These are phyloP conservation scores for Stichodactyla mertensii DNA, from an alignment of 64 coral and sea anemone species.

Conservation along the genomic window DNA sequence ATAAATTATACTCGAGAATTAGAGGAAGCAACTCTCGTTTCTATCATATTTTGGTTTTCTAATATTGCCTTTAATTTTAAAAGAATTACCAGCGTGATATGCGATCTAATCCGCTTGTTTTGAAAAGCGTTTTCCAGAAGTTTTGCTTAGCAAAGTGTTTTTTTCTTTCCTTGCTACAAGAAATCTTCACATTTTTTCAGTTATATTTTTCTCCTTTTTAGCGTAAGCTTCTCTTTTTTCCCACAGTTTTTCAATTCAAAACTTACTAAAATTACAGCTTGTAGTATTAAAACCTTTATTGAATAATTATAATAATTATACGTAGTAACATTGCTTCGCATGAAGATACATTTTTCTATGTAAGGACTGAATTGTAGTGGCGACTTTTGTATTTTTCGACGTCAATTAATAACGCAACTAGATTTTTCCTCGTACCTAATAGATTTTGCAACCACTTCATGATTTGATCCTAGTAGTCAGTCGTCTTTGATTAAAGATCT, in stretches of 20 bases:
- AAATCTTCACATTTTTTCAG: not conserved
- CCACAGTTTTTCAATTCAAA: not conserved
- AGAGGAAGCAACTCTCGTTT: not conserved
- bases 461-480: no score
- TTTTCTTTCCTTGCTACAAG: not conserved
- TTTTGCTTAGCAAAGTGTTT: not conserved
- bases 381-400: not conserved
- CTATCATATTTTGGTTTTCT: not conserved
- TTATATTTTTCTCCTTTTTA: not conserved
- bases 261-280: not conserved
- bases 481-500: not conserved
- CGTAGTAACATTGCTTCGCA: no score
- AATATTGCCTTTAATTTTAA: no score
- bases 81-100: no score
- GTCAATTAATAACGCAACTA: no score
- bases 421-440: no score
- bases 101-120: not conserved
- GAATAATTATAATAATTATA: no score
- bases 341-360: not conserved
- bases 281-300: no score
- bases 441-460: no score
- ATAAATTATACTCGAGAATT: not conserved
- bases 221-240: not conserved
- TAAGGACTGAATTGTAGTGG: not conserved
- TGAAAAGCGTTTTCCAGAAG: not conserved